Base-by-base conservation (phyloP, 2,797 vertebrate genomes). In the Loriculus beryllinus region DNA sequence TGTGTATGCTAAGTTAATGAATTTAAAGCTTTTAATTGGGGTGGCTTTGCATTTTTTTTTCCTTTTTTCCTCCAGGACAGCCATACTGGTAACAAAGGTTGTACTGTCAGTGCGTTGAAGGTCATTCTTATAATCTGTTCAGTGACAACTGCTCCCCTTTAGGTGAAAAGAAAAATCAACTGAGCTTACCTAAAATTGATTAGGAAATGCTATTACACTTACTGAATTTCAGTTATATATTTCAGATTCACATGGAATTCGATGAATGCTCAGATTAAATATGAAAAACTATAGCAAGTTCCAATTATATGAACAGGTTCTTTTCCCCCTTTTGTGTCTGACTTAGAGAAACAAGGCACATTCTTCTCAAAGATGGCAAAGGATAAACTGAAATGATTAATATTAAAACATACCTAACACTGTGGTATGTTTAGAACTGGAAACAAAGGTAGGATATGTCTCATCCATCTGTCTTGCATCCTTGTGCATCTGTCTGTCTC, bases 401-500 rank as follows among this genome's bases (percentile, higher is more conserved):
- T 71, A 92, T 90, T 91, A 92, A 95, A 96, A 96, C 35, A 77
- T 64, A 93, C 54, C 82, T 84, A 86, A 95, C 78, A 72, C 43
- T 76, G 40, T 54, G 83, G 63, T 86, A 64, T 82, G 49, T 91
- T 97, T 86, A 95, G 91, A 92, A 92, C 79, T 88, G 82, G 79
- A 88, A 82, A 90, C 85, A 90, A 94, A 96, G 93, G 92, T 80
- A 94, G 67, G 70, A 45, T 93, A 54, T 91, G 84, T 93, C 90
- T 97, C 97, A 96, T 93, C 94, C 93, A 49, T 90, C 91, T 92
- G 95, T 97, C 87, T 92, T 97, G 84, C 70, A 68, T 97, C 88
- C 56, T 64, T 76, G 92, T 90, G 89, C 95, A 95, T 97, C 97
- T 96, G 96, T 98, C 97, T 97, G 95, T 98, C 97, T 97, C 93